Base-by-base conservation (phyloP, 2,797 vertebrate species). In the Selene dorsalis region DNA sequence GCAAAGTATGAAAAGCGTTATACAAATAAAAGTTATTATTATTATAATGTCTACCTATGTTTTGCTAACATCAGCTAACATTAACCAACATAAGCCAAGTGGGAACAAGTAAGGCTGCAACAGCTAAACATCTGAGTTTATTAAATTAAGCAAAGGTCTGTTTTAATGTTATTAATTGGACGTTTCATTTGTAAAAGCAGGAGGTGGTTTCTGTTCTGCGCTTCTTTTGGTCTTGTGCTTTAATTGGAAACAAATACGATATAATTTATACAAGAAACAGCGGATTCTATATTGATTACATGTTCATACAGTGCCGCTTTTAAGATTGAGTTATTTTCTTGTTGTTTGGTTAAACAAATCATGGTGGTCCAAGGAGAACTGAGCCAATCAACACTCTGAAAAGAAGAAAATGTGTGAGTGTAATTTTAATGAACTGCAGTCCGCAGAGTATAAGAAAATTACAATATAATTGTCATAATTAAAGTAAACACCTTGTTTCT, bases 401-500 rank as follows among this genome's bases (percentile, higher is more conserved):
- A 35, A 35, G 32, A 32, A 32, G 48, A 13, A 61, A 57, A 53
- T 14, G 22, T 6, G 22, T 28, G 50, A 47, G 45, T 43, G 48
- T n/a, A 24, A 18, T 41, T 84, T 71, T 76, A 79, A 83, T 86
- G 67, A 76, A 73, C 47, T 59, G 41, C 50, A 60, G 52, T 73
- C 65, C 64, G 55, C 18, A n/a, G 30, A 72, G 75, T 73, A 65
- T 68, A 72, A 56, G 30, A 35, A 69, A 81, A 83, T 80, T 57
- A 56, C 50, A 61, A 22, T 3, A 12, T 69, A 69, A 84, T 47
- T 80, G 68, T 67, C 72, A 69, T 71, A 77, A 83, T 84, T 70
- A 84, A 75, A 81, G 48, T 12, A 71, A 84, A 80, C 65, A 72
- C 43, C 45, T 56, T 58, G 63, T 69, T 61, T 67, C 32, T 81